Evolutionary conservation across 2,797 vertebrate genomes (phyloP), one percentile per base, ranked within the genome.

Genomic region (Hydrolagus colliei): DNA sequence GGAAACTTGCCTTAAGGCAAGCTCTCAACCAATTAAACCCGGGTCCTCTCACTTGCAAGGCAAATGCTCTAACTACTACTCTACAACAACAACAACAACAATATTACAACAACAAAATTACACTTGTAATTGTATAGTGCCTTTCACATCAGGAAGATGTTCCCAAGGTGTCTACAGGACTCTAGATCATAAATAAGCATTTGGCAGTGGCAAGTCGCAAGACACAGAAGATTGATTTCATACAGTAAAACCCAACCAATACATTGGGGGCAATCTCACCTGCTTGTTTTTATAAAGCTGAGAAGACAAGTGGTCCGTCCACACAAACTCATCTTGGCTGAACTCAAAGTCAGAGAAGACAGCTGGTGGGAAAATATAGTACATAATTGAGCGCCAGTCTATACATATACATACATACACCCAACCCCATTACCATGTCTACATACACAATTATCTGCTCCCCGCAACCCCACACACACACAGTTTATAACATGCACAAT

Each of bases 201-300:
- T 90, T 88, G 82, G 88, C 88, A 87, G 87, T 89, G 90, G 88
- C 89, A 87, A 75, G 75, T 65, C 27, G 27, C 88, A 71, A 87
- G 41, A 87, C 90, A 90, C 86, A 90, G 80, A 89, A 88, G 88
- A 89, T 89, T 90, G 88, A 41, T 88, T 87, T 89, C 82, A 71
- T 87, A 89, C 87, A 71, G 59, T 85, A 61, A 87, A 91, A 90
- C 87, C 63, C 0, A 52, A 52, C 41, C 59, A 86, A 74, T 87
- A 27, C 86, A 88, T 86, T 88, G 86, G 87, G 77, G 88, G 86
- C 89, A 59, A 9, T 73, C 72, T 85, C 91, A 98, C 97, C 97
- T 97, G 97, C 88, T 96, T 95, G 89, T 99, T 98, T 88, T 94
- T 93, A 89, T 96, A 95, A 20, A 98, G 94, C 87, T 98, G 96